These are phyloP conservation scores for Sternarchorhynchus goeldii DNA, from an alignment of 2,797 vertebrate species.

Conservation along the genomic window DNA sequence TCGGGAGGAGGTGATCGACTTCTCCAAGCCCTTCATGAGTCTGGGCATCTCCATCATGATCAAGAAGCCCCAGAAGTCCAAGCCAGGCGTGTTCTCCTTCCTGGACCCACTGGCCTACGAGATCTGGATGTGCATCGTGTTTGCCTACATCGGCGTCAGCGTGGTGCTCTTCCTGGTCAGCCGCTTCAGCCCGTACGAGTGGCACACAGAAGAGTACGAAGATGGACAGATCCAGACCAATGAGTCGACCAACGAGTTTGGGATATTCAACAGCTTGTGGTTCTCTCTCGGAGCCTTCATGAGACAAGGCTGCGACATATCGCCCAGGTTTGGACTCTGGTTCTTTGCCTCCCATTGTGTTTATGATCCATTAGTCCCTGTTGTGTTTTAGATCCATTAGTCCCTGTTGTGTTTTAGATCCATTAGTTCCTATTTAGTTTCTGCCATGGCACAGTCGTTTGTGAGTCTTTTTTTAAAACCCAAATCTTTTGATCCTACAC, in stretches of 20 bases:
- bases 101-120: slow-evolving; percentile 98
- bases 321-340: slow-evolving; percentile 73
- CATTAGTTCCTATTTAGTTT: too few relatives aligned
- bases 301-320: slow-evolving; percentile 87
- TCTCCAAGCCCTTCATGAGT: slow-evolving; percentile 99
- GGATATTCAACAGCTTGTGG: slow-evolving; percentile 99
- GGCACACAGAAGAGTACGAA: slow-evolving; percentile 99
- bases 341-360: background rate
- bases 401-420: too few relatives aligned
- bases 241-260: slow-evolving; percentile 99
- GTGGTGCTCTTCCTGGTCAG: slow-evolving; percentile 99
- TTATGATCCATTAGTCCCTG: too few relatives aligned
- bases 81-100: slow-evolving; percentile 98
- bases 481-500: too few relatives aligned
- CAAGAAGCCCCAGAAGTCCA: slow-evolving; percentile 99
- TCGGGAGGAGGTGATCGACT: slow-evolving; percentile 99
- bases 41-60: slow-evolving; percentile 99
- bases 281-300: slow-evolving; percentile 87
- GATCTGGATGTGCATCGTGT: slow-evolving; percentile 99
- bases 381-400: too few relatives aligned
- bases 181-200: slow-evolving; percentile 99
- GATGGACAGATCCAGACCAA: slow-evolving; percentile 99
- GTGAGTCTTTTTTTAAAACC: too few relatives aligned
- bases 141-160: slow-evolving; percentile 99
- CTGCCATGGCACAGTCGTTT: too few relatives aligned